Conservation (phyloP, 1,140 invertebrate genomes). For the Tetramorium alpestre region DNA sequence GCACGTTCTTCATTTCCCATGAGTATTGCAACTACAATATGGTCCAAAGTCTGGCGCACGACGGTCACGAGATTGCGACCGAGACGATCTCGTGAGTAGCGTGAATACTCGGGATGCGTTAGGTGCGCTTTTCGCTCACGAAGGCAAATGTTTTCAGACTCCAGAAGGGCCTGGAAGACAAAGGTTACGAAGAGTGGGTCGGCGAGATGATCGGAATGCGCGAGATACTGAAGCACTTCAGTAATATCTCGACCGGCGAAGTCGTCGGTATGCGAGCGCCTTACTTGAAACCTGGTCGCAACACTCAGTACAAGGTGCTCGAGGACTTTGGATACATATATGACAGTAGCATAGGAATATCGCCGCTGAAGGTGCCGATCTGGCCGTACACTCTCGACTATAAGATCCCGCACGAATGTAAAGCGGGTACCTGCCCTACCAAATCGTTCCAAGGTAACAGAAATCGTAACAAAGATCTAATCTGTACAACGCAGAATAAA, state of each 20-base stretch:
- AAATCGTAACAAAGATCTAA: background rate
- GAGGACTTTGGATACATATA: slow-evolving; percentile 97
- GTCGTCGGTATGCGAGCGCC: slow-evolving; percentile 96
- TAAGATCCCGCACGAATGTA: slow-evolving; percentile 96
- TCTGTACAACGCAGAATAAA: background rate
- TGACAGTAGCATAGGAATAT: slow-evolving; percentile 95
- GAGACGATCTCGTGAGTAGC: slow-evolving; percentile 93
- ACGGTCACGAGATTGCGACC: slow-evolving; percentile 96
- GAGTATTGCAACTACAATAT: slow-evolving; percentile 98
- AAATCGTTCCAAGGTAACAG: slow-evolving; percentile 93
- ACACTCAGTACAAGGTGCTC: slow-evolving; percentile 96
- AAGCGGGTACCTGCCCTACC: slow-evolving; percentile 95
- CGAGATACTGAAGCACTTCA: slow-evolving; percentile 93
- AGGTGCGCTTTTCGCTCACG: background rate
- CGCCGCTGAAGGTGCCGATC: slow-evolving; percentile 92
- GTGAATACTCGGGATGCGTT: background rate
- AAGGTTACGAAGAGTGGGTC: slow-evolving; percentile 96
- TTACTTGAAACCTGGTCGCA: slow-evolving; percentile 95
- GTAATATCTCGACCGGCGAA: slow-evolving; percentile 93
- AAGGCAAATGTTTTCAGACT: slow-evolving; percentile 77
- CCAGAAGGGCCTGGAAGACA: slow-evolving; percentile 94
- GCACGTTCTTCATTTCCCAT: slow-evolving; percentile 97
- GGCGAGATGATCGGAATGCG: slow-evolving; percentile 98
- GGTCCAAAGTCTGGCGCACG: slow-evolving; percentile 94
- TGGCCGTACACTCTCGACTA: slow-evolving; percentile 98